Evolutionary conservation across 2,113 vertebrate genomes (phyloP).

Genomic region (Tretioscincus oriximinensis): DNA sequence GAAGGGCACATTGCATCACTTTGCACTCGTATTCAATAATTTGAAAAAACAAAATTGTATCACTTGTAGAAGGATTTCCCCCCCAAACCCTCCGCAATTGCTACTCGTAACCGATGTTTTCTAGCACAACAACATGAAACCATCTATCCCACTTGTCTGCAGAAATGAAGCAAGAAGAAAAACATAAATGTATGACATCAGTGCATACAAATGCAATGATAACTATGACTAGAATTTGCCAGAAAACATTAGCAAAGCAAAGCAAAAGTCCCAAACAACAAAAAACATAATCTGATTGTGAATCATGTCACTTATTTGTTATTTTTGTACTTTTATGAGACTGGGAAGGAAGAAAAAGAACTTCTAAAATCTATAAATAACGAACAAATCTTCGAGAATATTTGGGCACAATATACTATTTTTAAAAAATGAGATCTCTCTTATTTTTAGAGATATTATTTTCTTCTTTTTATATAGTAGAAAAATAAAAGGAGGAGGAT

Average conservation of each 20-base stretch:
- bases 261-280: background rate
- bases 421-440: background rate
- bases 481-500: background rate
- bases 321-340: slow-evolving; percentile 13
- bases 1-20: slow-evolving; percentile 8
- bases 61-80: slow-evolving; percentile 16
- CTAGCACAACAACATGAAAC: slow-evolving; percentile 2
- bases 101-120: slow-evolving; percentile 16
- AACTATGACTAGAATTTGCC: slow-evolving; percentile 17
- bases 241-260: slow-evolving; percentile 29
- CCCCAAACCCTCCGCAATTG: slow-evolving; percentile 23
- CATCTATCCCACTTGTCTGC: slow-evolving; percentile 16
- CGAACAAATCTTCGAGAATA: slow-evolving; percentile 17
- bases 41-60: slow-evolving; percentile 8
- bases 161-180: background rate
- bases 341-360: background rate
- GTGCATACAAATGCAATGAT: slow-evolving; percentile 24
- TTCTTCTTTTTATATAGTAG: background rate
- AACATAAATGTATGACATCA: slow-evolving; percentile 38
- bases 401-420: background rate
- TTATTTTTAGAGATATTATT: slow-evolving; percentile 18
- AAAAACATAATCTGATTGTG: slow-evolving; percentile 22
- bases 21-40: background rate
- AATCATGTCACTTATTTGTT: slow-evolving; percentile 29
- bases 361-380: slow-evolving; percentile 20